Percentiles rank a stretch among this genome's conserved stretches.
phyloP scores from a whole-genome alignment of 2,888 invertebrate genomes.

The Tipula confusa region DNA sequence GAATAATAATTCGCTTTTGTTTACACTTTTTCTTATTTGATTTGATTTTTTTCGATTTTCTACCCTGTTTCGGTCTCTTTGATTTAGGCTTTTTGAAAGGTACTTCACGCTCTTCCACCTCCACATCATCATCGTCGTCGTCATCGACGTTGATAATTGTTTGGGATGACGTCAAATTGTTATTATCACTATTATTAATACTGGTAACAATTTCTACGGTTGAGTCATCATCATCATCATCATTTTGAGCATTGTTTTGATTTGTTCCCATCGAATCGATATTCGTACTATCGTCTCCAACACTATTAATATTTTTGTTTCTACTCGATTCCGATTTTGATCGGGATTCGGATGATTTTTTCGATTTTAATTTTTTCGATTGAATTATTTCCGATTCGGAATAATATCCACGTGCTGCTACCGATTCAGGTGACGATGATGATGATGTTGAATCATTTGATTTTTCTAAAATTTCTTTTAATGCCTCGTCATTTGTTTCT shows the following conservation, averaged over 20 bases:
- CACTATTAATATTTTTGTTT: constrained; percentile 39
- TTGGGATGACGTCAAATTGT: constrained; percentile 7
- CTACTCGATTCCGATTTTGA: constrained; percentile 49
- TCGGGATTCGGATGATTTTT: constrained; percentile 42
- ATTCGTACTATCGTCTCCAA: background rate
- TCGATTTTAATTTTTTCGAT: constrained; percentile 36
- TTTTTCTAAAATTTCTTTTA: background rate
- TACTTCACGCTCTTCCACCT: no score
- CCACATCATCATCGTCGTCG: constrained; percentile 21
- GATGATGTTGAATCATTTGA: background rate
- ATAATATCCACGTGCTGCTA: constrained; percentile 45
- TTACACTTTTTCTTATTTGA: background rate
- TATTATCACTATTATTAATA: background rate
- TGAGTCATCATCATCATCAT: background rate
- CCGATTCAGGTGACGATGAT: constrained; percentile 4
- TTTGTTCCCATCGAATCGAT: background rate
- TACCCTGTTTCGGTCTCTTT: background rate
- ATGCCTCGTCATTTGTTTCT: background rate
- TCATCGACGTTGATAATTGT: background rate
- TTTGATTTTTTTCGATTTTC: background rate
- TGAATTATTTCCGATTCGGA: constrained; percentile 46
- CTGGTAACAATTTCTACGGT: background rate
- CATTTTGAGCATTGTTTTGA: background rate
- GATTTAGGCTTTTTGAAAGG: background rate
- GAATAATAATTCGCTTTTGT: background rate